These are phyloP conservation scores for Drosophila suboccidentalis DNA, from an alignment of 2,888 invertebrate species.

Conservation along the genomic window DNA sequence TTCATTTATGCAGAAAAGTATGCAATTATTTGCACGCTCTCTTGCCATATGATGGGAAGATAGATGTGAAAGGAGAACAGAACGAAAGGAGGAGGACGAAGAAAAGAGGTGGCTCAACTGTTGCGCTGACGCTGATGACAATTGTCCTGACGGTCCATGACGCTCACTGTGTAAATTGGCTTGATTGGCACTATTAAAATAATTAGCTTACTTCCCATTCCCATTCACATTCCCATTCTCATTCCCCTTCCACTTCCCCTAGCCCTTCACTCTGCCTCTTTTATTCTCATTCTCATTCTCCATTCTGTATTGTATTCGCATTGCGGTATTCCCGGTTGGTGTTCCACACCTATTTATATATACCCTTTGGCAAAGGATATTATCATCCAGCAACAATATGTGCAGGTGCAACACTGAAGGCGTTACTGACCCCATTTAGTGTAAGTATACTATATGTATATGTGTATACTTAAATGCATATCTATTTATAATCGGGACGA, in stretches of 20 bases:
- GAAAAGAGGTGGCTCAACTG: slow-evolving; percentile 35
- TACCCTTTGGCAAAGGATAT: neutral
- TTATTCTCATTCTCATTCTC: neutral
- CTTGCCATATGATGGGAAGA: neutral
- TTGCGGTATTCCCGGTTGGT: slow-evolving; percentile 22
- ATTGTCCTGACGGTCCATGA: slow-evolving; percentile 36
- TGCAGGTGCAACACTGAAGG: neutral
- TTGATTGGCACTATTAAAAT: slow-evolving; percentile 73
- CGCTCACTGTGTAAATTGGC: slow-evolving; percentile 53
- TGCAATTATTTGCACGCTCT: slow-evolving; percentile 72
- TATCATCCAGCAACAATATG: neutral
- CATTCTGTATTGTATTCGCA: neutral
- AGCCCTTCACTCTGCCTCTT: neutral
- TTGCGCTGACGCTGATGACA: slow-evolving; percentile 55
- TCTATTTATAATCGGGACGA: neutral
- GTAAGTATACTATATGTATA: no score
- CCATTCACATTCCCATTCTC: neutral
- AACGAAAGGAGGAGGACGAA: neutral
- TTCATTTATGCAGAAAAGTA: slow-evolving; percentile 48
- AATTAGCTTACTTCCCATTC: slow-evolving; percentile 54
- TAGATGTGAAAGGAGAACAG: neutral
- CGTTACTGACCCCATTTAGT: slow-evolving; percentile 3
- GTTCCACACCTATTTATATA: slow-evolving; percentile 25
- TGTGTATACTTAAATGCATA: neutral
- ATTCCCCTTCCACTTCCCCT: neutral